These are phyloP conservation scores for Urocolius indicus DNA, from an alignment of 2,113 vertebrate species.

Conservation along the genomic window DNA sequence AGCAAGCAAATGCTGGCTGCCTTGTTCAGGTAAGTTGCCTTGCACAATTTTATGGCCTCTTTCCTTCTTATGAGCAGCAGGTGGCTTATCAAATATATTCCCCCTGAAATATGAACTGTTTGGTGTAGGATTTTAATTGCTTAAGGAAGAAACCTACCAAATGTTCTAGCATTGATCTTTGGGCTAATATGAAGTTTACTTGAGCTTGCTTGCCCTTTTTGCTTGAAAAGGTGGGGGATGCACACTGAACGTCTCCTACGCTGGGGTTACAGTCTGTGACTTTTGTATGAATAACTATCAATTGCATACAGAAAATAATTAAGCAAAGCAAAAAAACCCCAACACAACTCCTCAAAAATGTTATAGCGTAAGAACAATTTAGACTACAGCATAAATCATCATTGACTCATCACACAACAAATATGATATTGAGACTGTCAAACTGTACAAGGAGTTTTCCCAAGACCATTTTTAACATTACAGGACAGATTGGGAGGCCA, in stretches of 20 bases:
- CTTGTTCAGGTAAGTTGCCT: neutral
- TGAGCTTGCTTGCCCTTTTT: neutral
- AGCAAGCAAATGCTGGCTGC: neutral
- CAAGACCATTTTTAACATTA: neutral
- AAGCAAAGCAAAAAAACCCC: neutral
- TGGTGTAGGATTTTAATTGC: neutral
- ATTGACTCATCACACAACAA: neutral
- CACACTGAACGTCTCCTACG: fast-evolving
- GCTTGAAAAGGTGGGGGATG: neutral
- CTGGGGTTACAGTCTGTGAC: neutral
- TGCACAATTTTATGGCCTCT: neutral
- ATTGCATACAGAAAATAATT: neutral
- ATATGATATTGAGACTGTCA: neutral
- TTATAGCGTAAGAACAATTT: neutral
- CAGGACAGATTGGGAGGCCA: neutral
- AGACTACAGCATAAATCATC: neutral
- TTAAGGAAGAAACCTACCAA: neutral
- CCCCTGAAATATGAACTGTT: neutral
- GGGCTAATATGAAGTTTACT: neutral
- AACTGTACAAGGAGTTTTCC: neutral
- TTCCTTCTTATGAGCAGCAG: neutral
- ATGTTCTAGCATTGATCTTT: neutral
- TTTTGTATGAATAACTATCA: neutral
- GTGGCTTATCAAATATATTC: neutral
- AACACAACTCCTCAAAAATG: fast-evolving